Evolutionary conservation across 2,888 invertebrate species (phyloP).

Genomic region (Drosophila formosana): DNA sequence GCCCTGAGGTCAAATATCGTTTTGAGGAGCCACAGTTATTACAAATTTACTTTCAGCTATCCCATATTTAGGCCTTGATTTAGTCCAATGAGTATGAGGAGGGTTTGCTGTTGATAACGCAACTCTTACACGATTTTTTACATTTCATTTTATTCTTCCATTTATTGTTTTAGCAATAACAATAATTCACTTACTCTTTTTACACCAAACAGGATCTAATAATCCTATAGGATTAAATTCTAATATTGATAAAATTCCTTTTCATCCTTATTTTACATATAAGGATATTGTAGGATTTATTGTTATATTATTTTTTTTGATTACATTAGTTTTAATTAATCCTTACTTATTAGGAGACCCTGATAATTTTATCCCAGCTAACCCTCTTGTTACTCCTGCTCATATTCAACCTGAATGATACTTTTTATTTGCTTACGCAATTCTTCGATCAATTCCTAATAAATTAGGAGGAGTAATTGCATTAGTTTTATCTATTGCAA

Average conservation of each 20-base stretch:
- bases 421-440: conserved; percentile 93
- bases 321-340: conserved; percentile 86
- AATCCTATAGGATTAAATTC: conserved; percentile 89
- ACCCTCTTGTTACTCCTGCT: conserved; percentile 87
- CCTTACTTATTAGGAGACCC: conserved; percentile 89
- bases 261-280: conserved; percentile 88
- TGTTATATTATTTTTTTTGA: conserved; percentile 86
- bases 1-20: conserved; percentile 88
- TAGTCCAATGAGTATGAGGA: conserved; percentile 91
- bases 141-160: conserved; percentile 90
- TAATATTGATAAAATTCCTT: conserved; percentile 89
- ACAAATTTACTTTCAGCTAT: conserved; percentile 88
- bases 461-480: conserved; percentile 88
- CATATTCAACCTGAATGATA: conserved; percentile 95
- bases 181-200: conserved; percentile 88
- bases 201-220: conserved; percentile 89
- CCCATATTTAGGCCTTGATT: conserved; percentile 88
- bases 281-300: conserved; percentile 89
- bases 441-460: conserved; percentile 92
- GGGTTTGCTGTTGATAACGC: conserved; percentile 91
- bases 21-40: background rate
- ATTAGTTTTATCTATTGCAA: background rate
- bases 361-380: conserved; percentile 89
- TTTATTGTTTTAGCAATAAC: conserved; percentile 88
- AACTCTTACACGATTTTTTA: conserved; percentile 90